Conservation (phyloP, 2,797 vertebrate genomes). For the Chelmon rostratus region DNA sequence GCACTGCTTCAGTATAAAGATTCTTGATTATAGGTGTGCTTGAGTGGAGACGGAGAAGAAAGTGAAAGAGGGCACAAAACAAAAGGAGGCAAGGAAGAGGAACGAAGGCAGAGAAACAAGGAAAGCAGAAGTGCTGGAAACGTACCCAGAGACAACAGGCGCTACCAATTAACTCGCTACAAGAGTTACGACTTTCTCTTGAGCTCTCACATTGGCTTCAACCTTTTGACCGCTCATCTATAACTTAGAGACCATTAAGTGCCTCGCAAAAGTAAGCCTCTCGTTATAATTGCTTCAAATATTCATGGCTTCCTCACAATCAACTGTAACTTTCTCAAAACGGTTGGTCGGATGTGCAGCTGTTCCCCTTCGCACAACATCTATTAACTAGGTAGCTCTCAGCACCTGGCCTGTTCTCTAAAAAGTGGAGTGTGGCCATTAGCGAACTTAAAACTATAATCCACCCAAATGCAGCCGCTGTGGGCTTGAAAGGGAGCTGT, state of each 20-base stretch:
- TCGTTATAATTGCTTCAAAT: conserved; percentile 71
- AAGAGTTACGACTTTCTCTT: conserved; percentile 58
- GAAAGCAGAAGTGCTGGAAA: conserved; percentile 24
- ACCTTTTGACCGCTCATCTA: conserved; percentile 79
- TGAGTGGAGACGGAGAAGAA: background rate
- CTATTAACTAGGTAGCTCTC: conserved; percentile 3
- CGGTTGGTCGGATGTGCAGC: conserved; percentile 9
- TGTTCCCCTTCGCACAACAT: conserved; percentile 9
- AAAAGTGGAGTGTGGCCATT: background rate
- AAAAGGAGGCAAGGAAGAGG: background rate
- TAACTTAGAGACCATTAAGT: conserved; percentile 73
- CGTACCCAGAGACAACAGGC: conserved; percentile 62
- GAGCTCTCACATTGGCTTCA: conserved; percentile 55
- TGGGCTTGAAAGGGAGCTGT: background rate
- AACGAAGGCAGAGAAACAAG: background rate
- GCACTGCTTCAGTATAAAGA: conserved; percentile 23
- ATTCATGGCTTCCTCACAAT: conserved; percentile 62
- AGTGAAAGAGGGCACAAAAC: background rate
- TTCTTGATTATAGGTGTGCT: conserved; percentile 25
- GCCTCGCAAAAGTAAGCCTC: conserved; percentile 58
- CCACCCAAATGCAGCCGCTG: background rate
- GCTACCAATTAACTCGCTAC: conserved; percentile 71
- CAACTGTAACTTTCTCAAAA: conserved; percentile 39
- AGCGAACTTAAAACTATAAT: conserved; percentile 16
- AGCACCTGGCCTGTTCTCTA: background rate